Evolutionary conservation across 2,113 vertebrate genomes (phyloP).

Genomic region (Embiotoca jacksoni): DNA sequence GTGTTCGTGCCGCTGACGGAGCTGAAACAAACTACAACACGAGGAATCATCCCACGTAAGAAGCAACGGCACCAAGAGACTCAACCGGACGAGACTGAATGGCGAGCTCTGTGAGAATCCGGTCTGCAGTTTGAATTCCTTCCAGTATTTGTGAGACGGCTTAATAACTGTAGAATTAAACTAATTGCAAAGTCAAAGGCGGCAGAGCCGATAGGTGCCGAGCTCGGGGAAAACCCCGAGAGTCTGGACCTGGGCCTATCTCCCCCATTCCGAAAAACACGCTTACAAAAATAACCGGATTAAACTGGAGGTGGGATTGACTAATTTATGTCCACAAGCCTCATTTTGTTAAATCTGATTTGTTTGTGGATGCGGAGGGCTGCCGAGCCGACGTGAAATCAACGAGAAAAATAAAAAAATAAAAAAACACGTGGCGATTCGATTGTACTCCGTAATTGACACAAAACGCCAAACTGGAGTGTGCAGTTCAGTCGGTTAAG

Average conservation of each 20-base stretch:
- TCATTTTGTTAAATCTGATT: constrained; percentile 13
- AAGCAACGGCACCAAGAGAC: constrained; percentile 60
- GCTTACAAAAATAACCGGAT: constrained; percentile 45
- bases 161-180: constrained; percentile 74
- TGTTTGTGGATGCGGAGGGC: constrained; percentile 38
- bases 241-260: constrained; percentile 59
- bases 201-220: constrained; percentile 30
- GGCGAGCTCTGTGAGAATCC: constrained; percentile 61
- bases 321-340: constrained; percentile 46
- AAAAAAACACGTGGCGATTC: neutral
- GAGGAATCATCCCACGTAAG: constrained; percentile 62
- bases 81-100: constrained; percentile 54
- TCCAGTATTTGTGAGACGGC: constrained; percentile 57
- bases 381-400: constrained; percentile 25
- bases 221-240: constrained; percentile 43
- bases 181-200: constrained; percentile 64
- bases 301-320: constrained; percentile 37
- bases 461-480: neutral
- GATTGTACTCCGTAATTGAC: neutral
- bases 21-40: constrained; percentile 60
- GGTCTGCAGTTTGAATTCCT: constrained; percentile 57
- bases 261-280: constrained; percentile 38
- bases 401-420: neutral
- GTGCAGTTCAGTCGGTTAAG: constrained; percentile 13
- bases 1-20: constrained; percentile 29